phyloP scores from a whole-genome alignment of 2,797 vertebrate species.

The Anguilla obscura region DNA sequence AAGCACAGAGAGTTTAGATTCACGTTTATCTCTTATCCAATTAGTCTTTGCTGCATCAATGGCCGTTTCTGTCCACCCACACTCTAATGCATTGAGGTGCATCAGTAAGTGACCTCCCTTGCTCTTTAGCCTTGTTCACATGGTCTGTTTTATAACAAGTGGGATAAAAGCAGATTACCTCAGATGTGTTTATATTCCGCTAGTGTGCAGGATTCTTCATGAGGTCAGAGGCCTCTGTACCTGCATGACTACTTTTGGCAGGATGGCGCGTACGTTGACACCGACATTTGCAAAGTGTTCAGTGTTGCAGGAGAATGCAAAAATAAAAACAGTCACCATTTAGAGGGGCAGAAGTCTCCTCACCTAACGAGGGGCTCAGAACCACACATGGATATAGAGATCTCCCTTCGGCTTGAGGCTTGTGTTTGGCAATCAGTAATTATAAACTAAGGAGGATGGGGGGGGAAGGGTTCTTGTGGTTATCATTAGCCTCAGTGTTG shows the following conservation, averaged over 20 bases:
- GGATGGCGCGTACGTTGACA: not conserved
- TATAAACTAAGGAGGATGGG: not conserved
- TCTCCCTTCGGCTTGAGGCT: not conserved
- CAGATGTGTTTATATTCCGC: not conserved
- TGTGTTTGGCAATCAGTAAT: not conserved
- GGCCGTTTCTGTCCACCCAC: not conserved
- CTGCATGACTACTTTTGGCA: not conserved
- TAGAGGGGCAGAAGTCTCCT: not conserved
- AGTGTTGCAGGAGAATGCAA: not conserved
- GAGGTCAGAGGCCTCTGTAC: not conserved
- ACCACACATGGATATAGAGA: not conserved
- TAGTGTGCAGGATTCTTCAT: not conserved
- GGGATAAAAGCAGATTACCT: not conserved
- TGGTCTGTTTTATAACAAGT: not conserved
- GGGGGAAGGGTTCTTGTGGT: not conserved
- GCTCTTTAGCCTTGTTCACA: not conserved
- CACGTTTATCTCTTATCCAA: not conserved
- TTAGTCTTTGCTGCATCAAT: not conserved
- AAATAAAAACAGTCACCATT: not conserved
- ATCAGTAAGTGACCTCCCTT: not conserved
- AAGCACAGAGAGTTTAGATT: not conserved
- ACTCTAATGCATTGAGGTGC: not conserved
- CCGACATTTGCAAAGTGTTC: not conserved
- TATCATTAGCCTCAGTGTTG: not conserved
- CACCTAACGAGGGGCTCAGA: constrained; percentile 17